A percentile compares a stretch with the other conserved stretches of the same genome.
Conservation (phyloP, 2,888 invertebrate species). For the Drosophila robusta region DNA sequence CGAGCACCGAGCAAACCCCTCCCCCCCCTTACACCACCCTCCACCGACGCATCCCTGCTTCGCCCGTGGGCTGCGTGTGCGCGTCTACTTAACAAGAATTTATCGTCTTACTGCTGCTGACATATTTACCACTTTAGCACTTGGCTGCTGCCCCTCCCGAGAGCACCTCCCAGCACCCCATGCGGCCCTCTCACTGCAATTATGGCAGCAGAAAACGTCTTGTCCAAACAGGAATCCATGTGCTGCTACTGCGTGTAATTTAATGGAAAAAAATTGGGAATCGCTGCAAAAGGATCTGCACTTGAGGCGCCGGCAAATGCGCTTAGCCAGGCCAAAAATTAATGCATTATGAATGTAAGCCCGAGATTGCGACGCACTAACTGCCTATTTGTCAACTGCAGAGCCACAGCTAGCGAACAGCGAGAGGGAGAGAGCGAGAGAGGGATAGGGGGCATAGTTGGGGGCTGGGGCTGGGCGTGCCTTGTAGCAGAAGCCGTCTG, state of each 20-base stretch:
- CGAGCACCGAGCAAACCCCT: no score
- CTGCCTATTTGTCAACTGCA: conserved; percentile 70
- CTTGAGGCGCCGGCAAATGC: conserved; percentile 51
- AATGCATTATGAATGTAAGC: conserved; percentile 75
- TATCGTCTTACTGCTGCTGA: conserved; percentile 78
- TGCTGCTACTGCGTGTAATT: conserved; percentile 66
- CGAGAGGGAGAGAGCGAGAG: no score
- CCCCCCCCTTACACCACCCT: no score
- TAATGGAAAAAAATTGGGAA: conserved; percentile 66
- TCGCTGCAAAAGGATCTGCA: conserved; percentile 32
- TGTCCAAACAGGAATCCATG: conserved; percentile 27
- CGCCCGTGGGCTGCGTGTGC: conserved; percentile 65
- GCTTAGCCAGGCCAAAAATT: conserved; percentile 57
- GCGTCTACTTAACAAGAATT: conserved; percentile 81
- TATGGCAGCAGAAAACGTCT: conserved; percentile 59
- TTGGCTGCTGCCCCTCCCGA: conserved; percentile 17
- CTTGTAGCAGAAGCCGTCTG: conserved; percentile 39
- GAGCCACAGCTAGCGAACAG: not conserved
- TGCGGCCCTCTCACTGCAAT: conserved; percentile 41
- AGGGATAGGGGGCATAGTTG: no score
- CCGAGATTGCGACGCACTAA: conserved; percentile 51
- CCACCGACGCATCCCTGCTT: conserved; percentile 1
- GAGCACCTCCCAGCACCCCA: not conserved
- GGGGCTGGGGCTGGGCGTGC: not conserved
- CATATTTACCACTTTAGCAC: conserved; percentile 81